These are phyloP conservation scores for Leucozona laternaria DNA, from an alignment of 2,888 invertebrate genomes.

Conservation along the genomic window DNA sequence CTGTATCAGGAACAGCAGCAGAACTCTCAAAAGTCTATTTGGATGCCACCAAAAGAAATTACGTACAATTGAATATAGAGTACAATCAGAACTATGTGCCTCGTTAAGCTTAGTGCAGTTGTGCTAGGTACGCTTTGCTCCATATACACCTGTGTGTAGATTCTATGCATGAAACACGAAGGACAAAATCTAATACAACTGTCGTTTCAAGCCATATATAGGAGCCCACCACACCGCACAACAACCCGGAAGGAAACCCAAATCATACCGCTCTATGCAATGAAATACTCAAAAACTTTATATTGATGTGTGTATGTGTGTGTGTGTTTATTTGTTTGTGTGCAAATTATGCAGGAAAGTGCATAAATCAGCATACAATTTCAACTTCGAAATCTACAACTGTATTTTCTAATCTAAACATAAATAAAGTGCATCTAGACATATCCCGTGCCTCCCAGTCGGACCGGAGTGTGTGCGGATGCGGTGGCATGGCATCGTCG, in stretches of 20 bases:
- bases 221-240: not conserved
- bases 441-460: not conserved
- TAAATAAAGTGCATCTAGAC: constrained; percentile 4
- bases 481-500: constrained; percentile 6
- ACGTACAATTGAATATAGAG: constrained; percentile 59
- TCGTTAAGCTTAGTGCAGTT: constrained; percentile 65
- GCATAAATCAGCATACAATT: constrained; percentile 77
- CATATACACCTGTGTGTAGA: not conserved
- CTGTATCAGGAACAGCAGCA: constrained; percentile 11
- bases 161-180: constrained; percentile 20
- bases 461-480: not conserved
- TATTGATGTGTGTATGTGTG: constrained; percentile 17
- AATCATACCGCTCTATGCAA: constrained; percentile 20
- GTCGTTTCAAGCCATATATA: not conserved
- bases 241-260: constrained; percentile 22
- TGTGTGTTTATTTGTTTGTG: not conserved
- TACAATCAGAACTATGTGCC: constrained; percentile 64
- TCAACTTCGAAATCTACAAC: constrained; percentile 54
- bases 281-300: constrained; percentile 55
- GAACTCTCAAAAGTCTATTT: constrained; percentile 45
- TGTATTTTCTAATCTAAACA: constrained; percentile 18
- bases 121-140: not conserved
- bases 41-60: constrained; percentile 57
- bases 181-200: constrained; percentile 46
- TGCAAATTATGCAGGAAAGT: constrained; percentile 56